These are phyloP conservation scores for Tiphia femorata DNA, from an alignment of 2,888 invertebrate species.

Conservation along the genomic window DNA sequence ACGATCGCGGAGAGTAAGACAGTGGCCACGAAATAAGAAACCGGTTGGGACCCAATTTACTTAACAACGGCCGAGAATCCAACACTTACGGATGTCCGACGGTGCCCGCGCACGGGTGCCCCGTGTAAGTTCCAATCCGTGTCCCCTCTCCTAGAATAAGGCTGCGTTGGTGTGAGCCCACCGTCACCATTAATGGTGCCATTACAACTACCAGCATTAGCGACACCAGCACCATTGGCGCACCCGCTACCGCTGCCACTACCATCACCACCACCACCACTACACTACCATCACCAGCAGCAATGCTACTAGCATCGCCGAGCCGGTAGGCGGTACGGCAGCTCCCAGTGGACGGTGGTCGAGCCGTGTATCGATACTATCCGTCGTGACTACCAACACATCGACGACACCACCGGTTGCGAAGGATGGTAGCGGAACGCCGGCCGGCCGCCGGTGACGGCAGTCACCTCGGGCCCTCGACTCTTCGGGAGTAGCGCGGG, in stretches of 20 bases:
- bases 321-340: slow-evolving; percentile 19
- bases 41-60: slow-evolving; percentile 69
- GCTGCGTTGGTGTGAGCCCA: slow-evolving; percentile 18
- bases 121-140: slow-evolving; percentile 8
- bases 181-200: slow-evolving; percentile 31
- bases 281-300: slow-evolving; percentile 21
- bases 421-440: too few relatives aligned
- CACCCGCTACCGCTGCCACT: neutral
- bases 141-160: slow-evolving; percentile 20
- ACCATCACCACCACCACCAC: slow-evolving; percentile 14
- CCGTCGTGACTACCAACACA: slow-evolving; percentile 1
- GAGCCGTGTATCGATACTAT: too few relatives aligned
- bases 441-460: too few relatives aligned
- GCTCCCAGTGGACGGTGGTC: neutral
- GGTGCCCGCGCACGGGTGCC: slow-evolving; percentile 25
- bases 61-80: slow-evolving; percentile 69
- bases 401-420: slow-evolving; percentile 12
- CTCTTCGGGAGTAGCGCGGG: too few relatives aligned
- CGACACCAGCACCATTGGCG: too few relatives aligned
- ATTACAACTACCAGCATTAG: too few relatives aligned
- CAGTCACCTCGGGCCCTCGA: too few relatives aligned
- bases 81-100: slow-evolving; percentile 66
- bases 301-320: slow-evolving; percentile 34
- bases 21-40: slow-evolving; percentile 68
- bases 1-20: slow-evolving; percentile 59